phyloP scores from a whole-genome alignment of 2,888 invertebrate species.

The Steinernema hermaphroditum region DNA sequence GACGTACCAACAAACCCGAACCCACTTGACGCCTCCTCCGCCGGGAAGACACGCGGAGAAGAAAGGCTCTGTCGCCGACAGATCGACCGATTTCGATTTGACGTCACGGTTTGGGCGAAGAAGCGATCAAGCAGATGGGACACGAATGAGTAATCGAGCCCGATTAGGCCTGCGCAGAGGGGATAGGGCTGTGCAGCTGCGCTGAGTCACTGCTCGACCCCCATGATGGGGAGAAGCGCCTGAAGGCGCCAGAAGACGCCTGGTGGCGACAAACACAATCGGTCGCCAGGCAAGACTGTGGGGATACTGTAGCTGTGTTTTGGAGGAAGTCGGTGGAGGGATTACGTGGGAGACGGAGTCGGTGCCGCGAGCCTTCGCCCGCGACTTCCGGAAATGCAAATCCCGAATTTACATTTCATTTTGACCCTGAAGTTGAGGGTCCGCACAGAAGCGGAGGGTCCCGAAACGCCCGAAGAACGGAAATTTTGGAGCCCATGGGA shows the following conservation, averaged over 20 bases:
- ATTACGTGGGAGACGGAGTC: not conserved
- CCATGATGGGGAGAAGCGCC: too few species aligned
- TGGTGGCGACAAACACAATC: too few species aligned
- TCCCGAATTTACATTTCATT: not conserved
- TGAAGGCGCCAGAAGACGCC: too few species aligned
- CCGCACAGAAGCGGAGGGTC: not conserved
- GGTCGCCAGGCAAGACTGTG: too few species aligned
- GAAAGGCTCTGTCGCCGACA: slow-evolving; percentile 7
- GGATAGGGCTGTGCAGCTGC: too few species aligned
- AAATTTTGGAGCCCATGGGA: too few species aligned
- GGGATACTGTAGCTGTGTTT: too few species aligned
- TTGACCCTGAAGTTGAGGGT: not conserved
- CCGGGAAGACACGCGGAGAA: slow-evolving; percentile 25
- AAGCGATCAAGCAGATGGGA: too few species aligned
- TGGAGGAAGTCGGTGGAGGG: slow-evolving; percentile 1
- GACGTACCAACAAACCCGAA: slow-evolving; percentile 14
- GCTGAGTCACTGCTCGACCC: too few species aligned
- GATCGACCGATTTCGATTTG: slow-evolving; percentile 24
- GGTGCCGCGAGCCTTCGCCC: not conserved
- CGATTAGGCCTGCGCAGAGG: too few species aligned
- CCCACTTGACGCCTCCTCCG: not conserved
- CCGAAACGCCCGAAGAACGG: too few species aligned
- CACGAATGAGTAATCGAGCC: too few species aligned
- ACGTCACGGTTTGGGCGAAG: slow-evolving; percentile 3
- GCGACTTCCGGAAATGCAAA: slow-evolving; percentile 16